A percentile compares a stretch with the other conserved stretches of the same genome.
These are phyloP conservation scores for Ariopsis seemanni DNA, from an alignment of 2,113 vertebrate species.

Conservation along the genomic window DNA sequence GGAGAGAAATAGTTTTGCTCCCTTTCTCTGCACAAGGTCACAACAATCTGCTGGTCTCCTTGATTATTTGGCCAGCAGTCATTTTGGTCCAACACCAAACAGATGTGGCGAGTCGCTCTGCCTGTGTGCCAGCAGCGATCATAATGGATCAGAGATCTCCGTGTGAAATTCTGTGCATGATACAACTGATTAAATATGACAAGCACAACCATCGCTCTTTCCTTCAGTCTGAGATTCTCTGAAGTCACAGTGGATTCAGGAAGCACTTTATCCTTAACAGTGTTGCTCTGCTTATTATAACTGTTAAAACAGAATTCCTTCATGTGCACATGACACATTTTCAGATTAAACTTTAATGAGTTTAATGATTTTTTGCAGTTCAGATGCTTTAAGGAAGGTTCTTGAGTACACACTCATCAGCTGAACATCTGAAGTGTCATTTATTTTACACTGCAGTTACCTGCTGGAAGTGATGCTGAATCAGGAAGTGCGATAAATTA, in stretches of 20 bases:
- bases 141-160: background rate
- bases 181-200: conserved; percentile 23
- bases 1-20: conserved; percentile 14
- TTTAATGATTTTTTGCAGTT: background rate
- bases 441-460: conserved; percentile 15
- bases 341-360: conserved; percentile 3
- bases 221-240: conserved; percentile 1
- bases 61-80: conserved; percentile 23
- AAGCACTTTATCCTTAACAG: background rate
- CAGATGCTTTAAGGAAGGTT: background rate
- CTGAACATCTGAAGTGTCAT: background rate
- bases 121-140: background rate
- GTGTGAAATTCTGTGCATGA: conserved; percentile 3
- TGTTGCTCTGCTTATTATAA: background rate
- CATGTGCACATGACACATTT: background rate
- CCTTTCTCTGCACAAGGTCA: conserved; percentile 3
- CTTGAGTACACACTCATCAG: background rate
- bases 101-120: background rate
- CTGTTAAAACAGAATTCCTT: background rate
- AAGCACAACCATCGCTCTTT: background rate
- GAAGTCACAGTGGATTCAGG: background rate
- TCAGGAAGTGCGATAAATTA: conserved; percentile 14
- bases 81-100: conserved; percentile 18
- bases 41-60: background rate
- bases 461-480: conserved; percentile 32